Evolutionary conservation across 2,797 vertebrate genomes (phyloP).

Genomic region (Poecilia wingei): DNA sequence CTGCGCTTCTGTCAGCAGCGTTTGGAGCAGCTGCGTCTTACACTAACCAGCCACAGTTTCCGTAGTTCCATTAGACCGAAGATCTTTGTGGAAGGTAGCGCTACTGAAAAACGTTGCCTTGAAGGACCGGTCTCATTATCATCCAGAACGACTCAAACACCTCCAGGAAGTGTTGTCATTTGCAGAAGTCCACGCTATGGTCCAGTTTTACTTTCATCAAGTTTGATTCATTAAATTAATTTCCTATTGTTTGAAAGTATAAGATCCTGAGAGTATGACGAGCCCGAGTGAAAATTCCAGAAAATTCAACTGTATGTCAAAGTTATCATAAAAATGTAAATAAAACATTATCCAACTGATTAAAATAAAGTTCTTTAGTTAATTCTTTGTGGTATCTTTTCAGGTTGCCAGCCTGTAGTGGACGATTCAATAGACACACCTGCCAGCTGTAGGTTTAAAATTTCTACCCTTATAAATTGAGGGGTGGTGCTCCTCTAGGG

Average conservation of each 20-base stretch:
- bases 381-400: neutral
- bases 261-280: neutral
- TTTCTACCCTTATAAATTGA: neutral
- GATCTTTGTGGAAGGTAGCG: slow-evolving; percentile 2
- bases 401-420: neutral
- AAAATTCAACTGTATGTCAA: neutral
- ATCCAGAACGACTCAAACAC: neutral
- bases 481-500: neutral
- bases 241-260: neutral
- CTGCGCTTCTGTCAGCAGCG: slow-evolving; percentile 43
- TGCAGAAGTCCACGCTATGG: slow-evolving; percentile 4
- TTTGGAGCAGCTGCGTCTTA: slow-evolving; percentile 52
- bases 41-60: slow-evolving; percentile 36
- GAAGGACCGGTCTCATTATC: neutral
- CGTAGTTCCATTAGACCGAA: slow-evolving; percentile 36
- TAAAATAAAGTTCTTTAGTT: neutral
- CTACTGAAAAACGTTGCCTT: slow-evolving; percentile 10
- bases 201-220: slow-evolving; percentile 13
- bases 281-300: neutral
- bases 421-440: neutral
- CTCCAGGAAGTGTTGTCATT: neutral
- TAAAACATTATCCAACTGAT: neutral
- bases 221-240: slow-evolving; percentile 21
- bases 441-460: neutral
- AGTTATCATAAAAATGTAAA: neutral